Evolutionary conservation across 2,113 vertebrate species (phyloP), one percentile per base, ranked within the genome.

Genomic region (Campylorhamphus procurvoides): DNA sequence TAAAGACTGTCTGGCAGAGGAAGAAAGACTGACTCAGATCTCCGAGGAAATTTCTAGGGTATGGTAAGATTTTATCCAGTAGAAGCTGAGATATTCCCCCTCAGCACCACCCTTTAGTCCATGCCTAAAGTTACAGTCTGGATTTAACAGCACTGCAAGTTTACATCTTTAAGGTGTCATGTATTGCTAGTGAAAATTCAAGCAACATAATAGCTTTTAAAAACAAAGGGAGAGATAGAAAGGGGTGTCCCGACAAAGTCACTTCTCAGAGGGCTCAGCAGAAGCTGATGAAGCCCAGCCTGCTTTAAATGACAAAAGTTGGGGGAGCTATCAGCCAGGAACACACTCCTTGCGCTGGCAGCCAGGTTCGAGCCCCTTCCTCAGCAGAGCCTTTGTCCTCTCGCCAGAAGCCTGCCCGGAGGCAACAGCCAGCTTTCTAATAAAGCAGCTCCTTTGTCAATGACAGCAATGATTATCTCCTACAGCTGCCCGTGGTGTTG

Each of bases 371-470:
- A 85, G 56, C 90, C 60, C 68, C 83, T 92, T 87, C 59, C 94
- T 96, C 90, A 92, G 79, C 94, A 90, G 40, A 96, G 93, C 78
- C 96, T 98, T 98, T 98, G 97, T 98, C 97, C 97, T 84, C 75
- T 94, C 39, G 96, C 98, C 97, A 95, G 96, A 80, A 98, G 98
- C 97, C 87, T 97, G 97, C 97, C 98, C 94, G 52, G 33, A 93
- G 98, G 98, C 98, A 55, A 95, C 93, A 97, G 97, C 97, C 97
- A 96, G 91, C 73, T 97, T 98, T 98, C 98, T 98, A 98, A 98
- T 98, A 98, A 98, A 98, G 98, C 97, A 96, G 78, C 89, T 94
- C 97, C 97, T 98, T 98, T 98, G 97, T 98, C 98, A 98, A 97
- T 97, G 98, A 97, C 79, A 91, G 96, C 76, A 97, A 97, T 97